Conservation (phyloP, 2,113 vertebrate genomes). For the Bubo blakistoni region DNA sequence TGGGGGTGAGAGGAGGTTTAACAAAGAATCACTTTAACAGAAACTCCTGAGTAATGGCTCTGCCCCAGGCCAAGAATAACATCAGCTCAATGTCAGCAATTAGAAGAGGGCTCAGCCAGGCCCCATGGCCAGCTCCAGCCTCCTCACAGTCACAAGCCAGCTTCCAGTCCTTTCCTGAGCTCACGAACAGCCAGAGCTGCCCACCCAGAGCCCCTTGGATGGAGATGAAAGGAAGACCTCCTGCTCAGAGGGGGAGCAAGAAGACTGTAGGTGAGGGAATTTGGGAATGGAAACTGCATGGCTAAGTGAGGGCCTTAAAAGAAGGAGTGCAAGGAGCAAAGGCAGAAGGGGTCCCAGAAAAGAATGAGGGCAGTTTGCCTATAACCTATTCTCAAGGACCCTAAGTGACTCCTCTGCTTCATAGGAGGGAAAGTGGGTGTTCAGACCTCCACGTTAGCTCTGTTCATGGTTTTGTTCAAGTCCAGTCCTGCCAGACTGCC, state of each 20-base stretch:
- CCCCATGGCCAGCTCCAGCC: constrained; percentile 36
- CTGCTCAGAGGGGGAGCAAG: neutral
- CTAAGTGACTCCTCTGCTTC: neutral
- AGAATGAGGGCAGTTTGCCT: neutral
- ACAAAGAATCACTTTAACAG: constrained; percentile 85
- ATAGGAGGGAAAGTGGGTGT: neutral
- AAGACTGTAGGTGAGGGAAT: neutral
- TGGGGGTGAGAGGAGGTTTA: constrained; percentile 69
- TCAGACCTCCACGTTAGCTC: neutral
- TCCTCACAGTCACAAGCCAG: constrained; percentile 48
- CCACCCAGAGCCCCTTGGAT: constrained; percentile 24
- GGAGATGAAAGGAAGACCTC: constrained; percentile 48
- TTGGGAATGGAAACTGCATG: neutral
- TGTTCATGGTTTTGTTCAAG: neutral
- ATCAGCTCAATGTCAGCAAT: constrained; percentile 83
- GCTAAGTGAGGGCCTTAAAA: neutral
- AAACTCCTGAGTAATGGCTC: constrained; percentile 81
- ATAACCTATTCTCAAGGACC: neutral
- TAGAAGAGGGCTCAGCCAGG: constrained; percentile 73
- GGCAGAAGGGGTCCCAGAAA: neutral
- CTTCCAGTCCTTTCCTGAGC: constrained; percentile 58
- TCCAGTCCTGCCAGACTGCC: neutral
- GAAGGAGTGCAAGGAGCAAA: neutral
- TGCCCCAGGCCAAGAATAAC: constrained; percentile 81
- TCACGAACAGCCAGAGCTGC: constrained; percentile 38